Conservation (phyloP, 2,888 invertebrate genomes). For the Pseudococcus longispinus region DNA sequence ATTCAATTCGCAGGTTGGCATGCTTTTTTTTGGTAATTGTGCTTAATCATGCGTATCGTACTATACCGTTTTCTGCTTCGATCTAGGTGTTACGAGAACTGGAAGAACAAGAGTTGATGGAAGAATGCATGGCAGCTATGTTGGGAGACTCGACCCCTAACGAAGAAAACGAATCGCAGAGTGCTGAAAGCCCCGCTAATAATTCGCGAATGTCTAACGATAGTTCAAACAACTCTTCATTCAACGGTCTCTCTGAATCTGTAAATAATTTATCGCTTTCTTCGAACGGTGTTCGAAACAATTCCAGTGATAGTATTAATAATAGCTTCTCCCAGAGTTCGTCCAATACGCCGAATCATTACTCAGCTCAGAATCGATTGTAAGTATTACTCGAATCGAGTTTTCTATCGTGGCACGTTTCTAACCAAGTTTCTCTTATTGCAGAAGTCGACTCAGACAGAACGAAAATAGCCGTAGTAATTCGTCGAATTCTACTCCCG, state of each 20-base stretch:
- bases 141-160: slow-evolving; percentile 67
- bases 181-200: slow-evolving; percentile 43
- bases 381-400: neutral
- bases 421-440: neutral
- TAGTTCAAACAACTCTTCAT: slow-evolving; percentile 9
- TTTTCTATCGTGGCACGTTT: neutral
- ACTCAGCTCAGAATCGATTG: slow-evolving; percentile 41
- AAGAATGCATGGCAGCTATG: slow-evolving; percentile 86
- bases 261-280: slow-evolving; percentile 50
- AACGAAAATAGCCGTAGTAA: neutral
- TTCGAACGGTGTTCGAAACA: slow-evolving; percentile 52
- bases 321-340: slow-evolving; percentile 2
- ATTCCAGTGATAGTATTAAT: slow-evolving; percentile 47
- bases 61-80: slow-evolving; percentile 57
- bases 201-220: slow-evolving; percentile 48
- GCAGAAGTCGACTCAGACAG: neutral
- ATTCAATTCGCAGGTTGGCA: slow-evolving; percentile 82
- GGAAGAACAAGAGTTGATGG: slow-evolving; percentile 86
- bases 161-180: slow-evolving; percentile 49
- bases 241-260: slow-evolving; percentile 51
- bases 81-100: slow-evolving; percentile 81
- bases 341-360: neutral
- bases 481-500: neutral
- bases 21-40: neutral
- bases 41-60: neutral